A percentile compares a stretch with the other conserved stretches of the same genome.
phyloP scores from a whole-genome alignment of 2,113 vertebrate genomes.

The Hemiscyllium ocellatum region DNA sequence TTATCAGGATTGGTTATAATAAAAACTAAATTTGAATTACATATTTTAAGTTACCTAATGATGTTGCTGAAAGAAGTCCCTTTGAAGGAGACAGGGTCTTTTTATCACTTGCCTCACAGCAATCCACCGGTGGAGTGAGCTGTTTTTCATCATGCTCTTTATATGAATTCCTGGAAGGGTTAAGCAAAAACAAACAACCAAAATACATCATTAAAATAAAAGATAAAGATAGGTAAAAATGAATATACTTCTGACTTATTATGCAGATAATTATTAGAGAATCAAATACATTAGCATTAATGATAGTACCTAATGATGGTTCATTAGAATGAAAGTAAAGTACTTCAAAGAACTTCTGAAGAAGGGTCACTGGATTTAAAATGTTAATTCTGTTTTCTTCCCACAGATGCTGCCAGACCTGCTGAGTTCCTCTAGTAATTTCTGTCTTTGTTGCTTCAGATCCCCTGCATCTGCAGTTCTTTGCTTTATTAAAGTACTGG shows the following conservation, averaged over 20 bases:
- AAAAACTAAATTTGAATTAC: neutral
- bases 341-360: too few relatives aligned
- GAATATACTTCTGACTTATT: too few relatives aligned
- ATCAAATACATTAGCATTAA: neutral
- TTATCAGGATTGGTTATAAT: neutral
- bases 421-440: too few relatives aligned
- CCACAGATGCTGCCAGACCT: too few relatives aligned
- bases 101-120: slow-evolving; percentile 58
- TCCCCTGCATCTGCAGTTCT: too few relatives aligned
- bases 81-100: slow-evolving; percentile 70
- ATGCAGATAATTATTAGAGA: neutral
- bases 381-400: too few relatives aligned
- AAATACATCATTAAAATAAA: neutral
- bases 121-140: slow-evolving; percentile 69
- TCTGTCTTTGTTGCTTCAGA: too few relatives aligned
- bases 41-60: slow-evolving; percentile 65
- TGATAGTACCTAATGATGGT: neutral
- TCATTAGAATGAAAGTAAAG: too few relatives aligned
- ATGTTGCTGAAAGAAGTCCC: slow-evolving; percentile 83
- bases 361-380: too few relatives aligned
- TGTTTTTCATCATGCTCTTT: slow-evolving; percentile 87
- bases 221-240: neutral
- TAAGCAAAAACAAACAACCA: slow-evolving; percentile 38
- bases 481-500: too few relatives aligned
- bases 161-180: slow-evolving; percentile 71